These are phyloP conservation scores for Pseudoips prasinana DNA, from an alignment of 2,888 invertebrate species.

Conservation along the genomic window DNA sequence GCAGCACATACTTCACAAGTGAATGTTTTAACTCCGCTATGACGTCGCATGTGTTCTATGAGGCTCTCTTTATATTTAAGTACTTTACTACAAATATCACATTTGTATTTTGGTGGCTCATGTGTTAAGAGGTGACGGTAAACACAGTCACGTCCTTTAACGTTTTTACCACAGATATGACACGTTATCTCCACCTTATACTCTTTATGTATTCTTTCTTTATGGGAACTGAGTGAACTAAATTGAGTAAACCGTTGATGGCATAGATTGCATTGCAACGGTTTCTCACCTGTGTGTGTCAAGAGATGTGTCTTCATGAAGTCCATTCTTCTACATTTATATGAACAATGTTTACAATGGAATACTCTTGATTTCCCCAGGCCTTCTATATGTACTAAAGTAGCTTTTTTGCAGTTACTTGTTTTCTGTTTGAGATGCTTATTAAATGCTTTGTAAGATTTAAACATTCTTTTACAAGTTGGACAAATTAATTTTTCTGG, in stretches of 20 bases:
- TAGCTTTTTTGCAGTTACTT: slow-evolving; percentile 37
- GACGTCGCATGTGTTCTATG: slow-evolving; percentile 51
- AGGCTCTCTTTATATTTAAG: slow-evolving; percentile 39
- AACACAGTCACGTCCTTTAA: slow-evolving; percentile 47
- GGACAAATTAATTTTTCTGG: slow-evolving; percentile 33
- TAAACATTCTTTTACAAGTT: slow-evolving; percentile 43
- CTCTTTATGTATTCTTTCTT: slow-evolving; percentile 49
- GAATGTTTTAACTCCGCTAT: slow-evolving; percentile 50
- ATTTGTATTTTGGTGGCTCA: slow-evolving; percentile 14
- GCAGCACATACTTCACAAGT: slow-evolving; percentile 62
- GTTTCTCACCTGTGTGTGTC: slow-evolving; percentile 56
- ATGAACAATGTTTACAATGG: slow-evolving; percentile 48
- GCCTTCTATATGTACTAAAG: slow-evolving; percentile 47
- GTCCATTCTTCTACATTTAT: slow-evolving; percentile 46
- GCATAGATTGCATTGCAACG: slow-evolving; percentile 54
- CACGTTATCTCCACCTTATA: slow-evolving; percentile 51
- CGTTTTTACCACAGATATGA: slow-evolving; percentile 57
- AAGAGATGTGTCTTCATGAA: slow-evolving; percentile 51
- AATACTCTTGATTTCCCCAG: slow-evolving; percentile 42
- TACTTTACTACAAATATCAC: slow-evolving; percentile 35
- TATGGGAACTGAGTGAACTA: slow-evolving; percentile 51
- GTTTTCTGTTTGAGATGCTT: slow-evolving; percentile 35
- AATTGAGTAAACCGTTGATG: slow-evolving; percentile 50
- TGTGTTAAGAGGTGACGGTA: slow-evolving; percentile 55
- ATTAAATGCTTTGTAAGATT: slow-evolving; percentile 43